Evolutionary conservation across 2,797 vertebrate genomes (phyloP).

Genomic region (Benthosema pterotum): DNA sequence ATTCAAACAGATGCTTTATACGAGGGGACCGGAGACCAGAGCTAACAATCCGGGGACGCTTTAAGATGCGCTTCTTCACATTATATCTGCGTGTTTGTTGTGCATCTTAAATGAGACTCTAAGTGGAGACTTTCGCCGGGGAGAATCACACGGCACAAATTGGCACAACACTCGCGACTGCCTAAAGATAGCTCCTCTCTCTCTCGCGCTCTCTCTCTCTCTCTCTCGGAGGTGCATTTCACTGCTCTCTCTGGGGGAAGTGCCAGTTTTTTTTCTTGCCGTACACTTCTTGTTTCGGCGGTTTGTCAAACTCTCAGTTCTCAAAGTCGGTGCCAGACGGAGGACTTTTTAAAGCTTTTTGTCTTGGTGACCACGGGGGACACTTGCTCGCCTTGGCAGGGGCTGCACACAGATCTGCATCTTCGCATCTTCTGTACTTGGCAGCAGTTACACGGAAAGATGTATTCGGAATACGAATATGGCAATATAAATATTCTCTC

Average conservation of each 20-base stretch:
- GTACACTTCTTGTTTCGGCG: slow-evolving; percentile 59
- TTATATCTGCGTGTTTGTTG: slow-evolving; percentile 45
- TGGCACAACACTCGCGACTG: slow-evolving; percentile 51
- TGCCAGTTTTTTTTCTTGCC: slow-evolving; percentile 66
- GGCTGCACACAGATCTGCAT: slow-evolving; percentile 66
- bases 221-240: slow-evolving; percentile 60
- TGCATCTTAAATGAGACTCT: slow-evolving; percentile 56
- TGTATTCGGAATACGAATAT: too few relatives aligned
- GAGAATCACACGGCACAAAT: slow-evolving; percentile 53
- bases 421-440: slow-evolving; percentile 70
- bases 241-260: slow-evolving; percentile 59
- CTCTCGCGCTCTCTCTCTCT: slow-evolving; percentile 50
- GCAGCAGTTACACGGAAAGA: slow-evolving; percentile 40
- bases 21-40: slow-evolving; percentile 28
- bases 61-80: slow-evolving; percentile 42
- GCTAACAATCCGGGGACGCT: slow-evolving; percentile 42
- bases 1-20: slow-evolving; percentile 48
- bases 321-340: slow-evolving; percentile 71
- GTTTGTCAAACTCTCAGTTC: slow-evolving; percentile 63
- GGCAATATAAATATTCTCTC: too few relatives aligned
- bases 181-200: slow-evolving; percentile 39
- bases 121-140: slow-evolving; percentile 58
- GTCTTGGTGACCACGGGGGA: slow-evolving; percentile 68
- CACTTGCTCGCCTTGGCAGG: slow-evolving; percentile 39
- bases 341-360: slow-evolving; percentile 76